Evolutionary conservation across 30 jellyfish, hydroid and myxozoan genomes (phyloP).

Genomic region (Morbakka virulenta): DNA sequence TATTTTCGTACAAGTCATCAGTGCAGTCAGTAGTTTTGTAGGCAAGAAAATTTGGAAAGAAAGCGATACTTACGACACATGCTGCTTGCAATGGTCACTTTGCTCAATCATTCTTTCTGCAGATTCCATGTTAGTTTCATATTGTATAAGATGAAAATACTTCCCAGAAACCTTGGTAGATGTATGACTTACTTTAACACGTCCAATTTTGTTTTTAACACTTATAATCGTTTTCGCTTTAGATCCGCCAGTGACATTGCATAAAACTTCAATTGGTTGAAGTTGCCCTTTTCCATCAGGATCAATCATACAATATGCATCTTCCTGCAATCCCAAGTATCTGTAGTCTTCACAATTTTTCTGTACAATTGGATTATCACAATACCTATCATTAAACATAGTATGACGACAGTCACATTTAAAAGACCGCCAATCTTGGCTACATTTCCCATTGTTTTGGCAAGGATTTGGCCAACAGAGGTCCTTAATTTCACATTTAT

Average conservation of each 20-base stretch:
- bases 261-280: slow-evolving; percentile 71
- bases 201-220: slow-evolving; percentile 25
- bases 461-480: slow-evolving; percentile 95
- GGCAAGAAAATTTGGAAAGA: no score
- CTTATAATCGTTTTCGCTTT: slow-evolving; percentile 58
- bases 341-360: slow-evolving; percentile 82
- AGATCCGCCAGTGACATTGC: slow-evolving; percentile 68
- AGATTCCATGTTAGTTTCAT: slow-evolving; percentile 43
- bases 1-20: no score
- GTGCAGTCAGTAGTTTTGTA: no score
- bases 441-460: slow-evolving; percentile 74
- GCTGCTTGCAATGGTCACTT: slow-evolving; percentile 71
- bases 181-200: slow-evolving; percentile 28
- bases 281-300: slow-evolving; percentile 90
- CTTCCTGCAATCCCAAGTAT: slow-evolving; percentile 68
- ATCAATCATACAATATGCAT: slow-evolving; percentile 84
- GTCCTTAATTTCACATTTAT: slow-evolving; percentile 60
- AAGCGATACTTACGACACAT: no score
- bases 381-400: slow-evolving; percentile 59
- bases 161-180: slow-evolving; percentile 14
- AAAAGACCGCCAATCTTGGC: slow-evolving; percentile 39
- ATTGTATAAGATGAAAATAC: slow-evolving; percentile 58
- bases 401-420: slow-evolving; percentile 79
- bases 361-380: slow-evolving; percentile 77
- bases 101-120: slow-evolving; percentile 37